phyloP scores from a whole-genome alignment of 2,888 invertebrate species.

The Chesias legatella region DNA sequence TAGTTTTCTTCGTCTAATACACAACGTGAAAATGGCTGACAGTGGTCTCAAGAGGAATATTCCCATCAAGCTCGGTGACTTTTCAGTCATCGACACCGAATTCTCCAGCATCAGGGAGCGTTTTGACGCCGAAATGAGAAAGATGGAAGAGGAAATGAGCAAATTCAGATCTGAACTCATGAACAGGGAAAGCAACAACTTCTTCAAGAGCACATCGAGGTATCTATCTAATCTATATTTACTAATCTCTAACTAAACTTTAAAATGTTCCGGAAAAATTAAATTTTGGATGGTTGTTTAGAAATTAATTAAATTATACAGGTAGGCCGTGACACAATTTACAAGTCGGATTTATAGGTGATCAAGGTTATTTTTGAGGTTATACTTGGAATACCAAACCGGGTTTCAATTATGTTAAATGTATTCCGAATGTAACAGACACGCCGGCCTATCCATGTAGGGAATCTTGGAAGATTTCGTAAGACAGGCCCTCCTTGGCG shows the following conservation, averaged over 20 bases:
- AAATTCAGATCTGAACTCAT: constrained; percentile 95
- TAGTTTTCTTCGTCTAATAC: constrained; percentile 60
- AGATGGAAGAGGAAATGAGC: constrained; percentile 99
- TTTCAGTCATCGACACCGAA: constrained; percentile 97
- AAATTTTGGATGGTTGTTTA: no score
- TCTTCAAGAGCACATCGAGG: constrained; percentile 94
- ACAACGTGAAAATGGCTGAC: constrained; percentile 86
- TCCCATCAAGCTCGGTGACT: constrained; percentile 96
- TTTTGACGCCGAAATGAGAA: constrained; percentile 97
- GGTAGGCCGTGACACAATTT: background rate
- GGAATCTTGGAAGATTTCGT: constrained; percentile 74
- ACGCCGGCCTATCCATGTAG: constrained; percentile 62
- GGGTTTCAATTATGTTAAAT: constrained; percentile 39
- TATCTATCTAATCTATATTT: constrained; percentile 65
- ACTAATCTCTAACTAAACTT: no score
- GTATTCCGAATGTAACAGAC: constrained; percentile 49
- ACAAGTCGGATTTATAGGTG: no score
- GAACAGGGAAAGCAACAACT: constrained; percentile 95
- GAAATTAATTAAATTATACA: background rate
- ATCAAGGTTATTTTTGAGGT: background rate
- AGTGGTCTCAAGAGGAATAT: constrained; percentile 92
- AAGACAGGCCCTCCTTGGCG: constrained; percentile 57
- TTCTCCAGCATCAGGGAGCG: constrained; percentile 97
- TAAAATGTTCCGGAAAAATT: no score
- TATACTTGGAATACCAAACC: constrained; percentile 27